Evolutionary conservation across 92 coral and sea anemone species (phyloP), one percentile per base, ranked within the genome.

Genomic region (Galaxea fascicularis): DNA sequence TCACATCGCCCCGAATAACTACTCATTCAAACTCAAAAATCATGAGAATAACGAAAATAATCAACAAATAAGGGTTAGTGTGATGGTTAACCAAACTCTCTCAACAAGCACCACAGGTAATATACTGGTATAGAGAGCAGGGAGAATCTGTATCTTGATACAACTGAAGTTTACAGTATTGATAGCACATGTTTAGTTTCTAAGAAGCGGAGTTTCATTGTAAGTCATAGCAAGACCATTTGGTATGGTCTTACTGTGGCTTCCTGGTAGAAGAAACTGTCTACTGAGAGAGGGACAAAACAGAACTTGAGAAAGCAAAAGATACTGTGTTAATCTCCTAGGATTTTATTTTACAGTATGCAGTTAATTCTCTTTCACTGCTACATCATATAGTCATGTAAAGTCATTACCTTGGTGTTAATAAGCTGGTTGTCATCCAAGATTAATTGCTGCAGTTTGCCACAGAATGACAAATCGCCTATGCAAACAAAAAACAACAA

Each of bases 391-490:
- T 7, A 16, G 1, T n/a, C 0, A n/a, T n/a, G n/a, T n/a, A n/a
- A 6, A 9, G 1, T 8, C 5, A 12, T 30, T 89, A 95, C 98
- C 98, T 95, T 97, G 24, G 98, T 91, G 73, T 82, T 87, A 44
- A 97, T 97, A 26, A 97, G 95, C 82, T 93, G 99, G 85, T 97
- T 97, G 65, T 91, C 77, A 46, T 91, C 94, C 63, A 97, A 41
- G 66, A 86, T 51, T 28, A 97, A 78, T 49, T 46, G 66, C 85
- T 91, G 93, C 22, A 97, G 88, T 70, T 89, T 91, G 72, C 83
- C 66, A 73, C 93, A 91, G n/a, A 95, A 75, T 31, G 97, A 90
- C 53, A 91, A 68, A 85, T 93, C 89, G 41, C 94, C 95, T 93
- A 58, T 27, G 57, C 14, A 16, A 41, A 27, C 16, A 13, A 22